These are phyloP conservation scores for Drosophila bocki DNA, from an alignment of 1,140 invertebrate species.

Conservation along the genomic window DNA sequence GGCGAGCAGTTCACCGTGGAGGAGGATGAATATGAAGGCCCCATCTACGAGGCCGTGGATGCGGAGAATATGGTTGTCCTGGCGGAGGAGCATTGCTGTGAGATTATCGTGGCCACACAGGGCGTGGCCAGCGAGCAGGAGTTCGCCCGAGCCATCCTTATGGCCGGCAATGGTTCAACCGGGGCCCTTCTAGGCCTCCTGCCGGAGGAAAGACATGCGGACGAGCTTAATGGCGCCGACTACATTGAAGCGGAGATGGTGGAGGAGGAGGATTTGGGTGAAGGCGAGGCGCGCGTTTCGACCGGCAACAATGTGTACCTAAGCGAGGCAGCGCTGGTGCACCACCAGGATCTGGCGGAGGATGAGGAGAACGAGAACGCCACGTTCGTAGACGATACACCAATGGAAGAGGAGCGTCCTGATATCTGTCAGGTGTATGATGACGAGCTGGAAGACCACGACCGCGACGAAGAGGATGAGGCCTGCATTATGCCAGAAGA, in stretches of 20 bases:
- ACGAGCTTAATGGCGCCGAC: constrained; percentile 37
- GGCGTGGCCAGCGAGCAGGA: constrained; percentile 55
- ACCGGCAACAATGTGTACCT: constrained; percentile 56
- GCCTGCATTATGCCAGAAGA: constrained; percentile 26
- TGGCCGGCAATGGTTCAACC: constrained; percentile 23
- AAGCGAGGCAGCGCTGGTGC: constrained; percentile 57
- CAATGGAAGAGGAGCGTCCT: constrained; percentile 51
- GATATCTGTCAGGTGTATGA: constrained; percentile 70
- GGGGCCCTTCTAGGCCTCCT: constrained; percentile 35
- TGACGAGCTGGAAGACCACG: constrained; percentile 67
- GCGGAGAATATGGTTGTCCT: constrained; percentile 58
- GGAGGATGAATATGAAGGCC: background rate
- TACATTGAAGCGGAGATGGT: constrained; percentile 43
- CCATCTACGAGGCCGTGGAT: constrained; percentile 49
- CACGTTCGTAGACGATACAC: constrained; percentile 50
- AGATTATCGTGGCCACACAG: constrained; percentile 63
- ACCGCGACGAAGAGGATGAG: constrained; percentile 43
- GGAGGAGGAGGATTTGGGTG: constrained; percentile 17
- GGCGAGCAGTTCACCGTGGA: constrained; percentile 23
- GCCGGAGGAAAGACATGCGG: background rate
- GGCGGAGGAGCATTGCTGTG: constrained; percentile 65
- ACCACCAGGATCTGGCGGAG: constrained; percentile 34
- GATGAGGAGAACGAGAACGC: constrained; percentile 60
- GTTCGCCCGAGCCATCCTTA: constrained; percentile 50
- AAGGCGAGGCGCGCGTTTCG: constrained; percentile 15